These are phyloP conservation scores for Drosophila triauraria DNA, from an alignment of 1,140 invertebrate genomes.

Conservation along the genomic window DNA sequence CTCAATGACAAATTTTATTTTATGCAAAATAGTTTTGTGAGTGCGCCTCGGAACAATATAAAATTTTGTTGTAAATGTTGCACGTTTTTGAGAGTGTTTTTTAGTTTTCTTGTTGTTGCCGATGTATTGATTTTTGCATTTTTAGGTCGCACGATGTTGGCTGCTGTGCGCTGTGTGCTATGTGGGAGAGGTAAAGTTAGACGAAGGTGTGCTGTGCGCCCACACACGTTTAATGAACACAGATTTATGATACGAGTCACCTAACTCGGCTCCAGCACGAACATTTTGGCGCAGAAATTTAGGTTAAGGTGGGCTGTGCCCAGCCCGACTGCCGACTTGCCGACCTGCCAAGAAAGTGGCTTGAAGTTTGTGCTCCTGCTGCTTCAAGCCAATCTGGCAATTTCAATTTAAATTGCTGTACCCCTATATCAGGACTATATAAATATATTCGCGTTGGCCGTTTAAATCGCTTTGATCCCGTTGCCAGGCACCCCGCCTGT, in stretches of 20 bases:
- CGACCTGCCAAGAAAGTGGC: slow-evolving; percentile 9
- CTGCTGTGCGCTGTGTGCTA: slow-evolving; percentile 20
- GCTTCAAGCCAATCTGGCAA: slow-evolving; percentile 7
- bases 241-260: slow-evolving; percentile 61
- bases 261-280: slow-evolving; percentile 39
- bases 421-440: background rate
- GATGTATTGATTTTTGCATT: slow-evolving; percentile 74
- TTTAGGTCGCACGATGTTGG: slow-evolving; percentile 64
- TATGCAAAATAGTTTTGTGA: slow-evolving; percentile 79
- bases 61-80: slow-evolving; percentile 52
- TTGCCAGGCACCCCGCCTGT: slow-evolving; percentile 17
- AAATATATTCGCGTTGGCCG: slow-evolving; percentile 13
- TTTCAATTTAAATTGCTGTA: slow-evolving; percentile 36
- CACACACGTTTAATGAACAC: slow-evolving; percentile 60
- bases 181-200: slow-evolving; percentile 29
- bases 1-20: slow-evolving; percentile 68
- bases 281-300: slow-evolving; percentile 22
- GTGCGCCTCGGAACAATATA: slow-evolving; percentile 55
- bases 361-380: background rate
- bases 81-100: slow-evolving; percentile 44
- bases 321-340: background rate
- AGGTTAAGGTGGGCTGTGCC: slow-evolving; percentile 21
- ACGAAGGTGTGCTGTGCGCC: slow-evolving; percentile 13
- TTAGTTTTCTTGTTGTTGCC: slow-evolving; percentile 29
- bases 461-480: slow-evolving; percentile 47